These are phyloP conservation scores for Laticauda colubrina DNA, from an alignment of 2,113 vertebrate genomes.

Conservation along the genomic window DNA sequence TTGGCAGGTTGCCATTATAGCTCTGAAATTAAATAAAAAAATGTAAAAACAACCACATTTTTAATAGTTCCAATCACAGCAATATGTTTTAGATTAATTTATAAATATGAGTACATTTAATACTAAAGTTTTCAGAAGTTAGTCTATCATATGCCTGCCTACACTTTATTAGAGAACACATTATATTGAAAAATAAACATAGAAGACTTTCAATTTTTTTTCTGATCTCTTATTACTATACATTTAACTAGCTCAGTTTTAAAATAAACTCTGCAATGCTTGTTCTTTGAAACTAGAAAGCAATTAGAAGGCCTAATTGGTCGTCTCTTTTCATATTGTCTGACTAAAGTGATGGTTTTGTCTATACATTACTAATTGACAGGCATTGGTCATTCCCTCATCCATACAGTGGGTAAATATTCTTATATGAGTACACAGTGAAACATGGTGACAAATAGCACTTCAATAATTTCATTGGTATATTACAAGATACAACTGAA, in stretches of 20 bases:
- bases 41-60: conserved; percentile 72
- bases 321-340: conserved; percentile 70
- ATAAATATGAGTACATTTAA: conserved; percentile 79
- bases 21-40: conserved; percentile 76
- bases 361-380: conserved; percentile 68
- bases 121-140: conserved; percentile 70
- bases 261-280: conserved; percentile 75
- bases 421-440: conserved; percentile 61
- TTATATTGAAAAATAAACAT: conserved; percentile 81
- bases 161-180: conserved; percentile 77
- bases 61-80: conserved; percentile 62
- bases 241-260: conserved; percentile 71
- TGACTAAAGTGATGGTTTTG: conserved; percentile 77
- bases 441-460: conserved; percentile 62
- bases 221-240: conserved; percentile 76
- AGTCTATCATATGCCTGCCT: conserved; percentile 68
- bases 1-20: conserved; percentile 72
- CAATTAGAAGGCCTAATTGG: conserved; percentile 75
- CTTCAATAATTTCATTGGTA: conserved; percentile 82
- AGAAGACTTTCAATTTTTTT: conserved; percentile 68
- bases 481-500: conserved; percentile 66
- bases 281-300: conserved; percentile 75
- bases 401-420: conserved; percentile 72
- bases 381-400: conserved; percentile 59
- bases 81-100: conserved; percentile 80